phyloP scores from a whole-genome alignment of 2,113 vertebrate genomes.

The Illadopsis cleaveri region DNA sequence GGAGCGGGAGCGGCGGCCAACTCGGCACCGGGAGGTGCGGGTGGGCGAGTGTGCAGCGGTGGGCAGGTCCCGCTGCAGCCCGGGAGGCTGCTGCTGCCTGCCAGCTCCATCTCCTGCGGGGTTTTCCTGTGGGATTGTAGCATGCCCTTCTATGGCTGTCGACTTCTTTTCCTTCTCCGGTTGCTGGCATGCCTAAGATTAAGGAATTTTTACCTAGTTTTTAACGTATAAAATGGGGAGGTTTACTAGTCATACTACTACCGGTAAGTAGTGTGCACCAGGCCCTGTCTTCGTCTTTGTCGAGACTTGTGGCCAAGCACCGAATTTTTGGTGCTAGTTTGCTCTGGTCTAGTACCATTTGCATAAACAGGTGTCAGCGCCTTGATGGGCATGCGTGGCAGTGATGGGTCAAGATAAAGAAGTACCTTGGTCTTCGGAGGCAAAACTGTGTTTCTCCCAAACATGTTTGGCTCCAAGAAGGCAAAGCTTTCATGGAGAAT shows the following conservation, averaged over 20 bases:
- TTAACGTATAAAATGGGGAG: not conserved
- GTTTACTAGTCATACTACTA: accelerated
- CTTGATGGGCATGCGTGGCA: accelerated
- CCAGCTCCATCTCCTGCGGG: accelerated
- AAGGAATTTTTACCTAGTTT: not conserved
- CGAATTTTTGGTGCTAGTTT: accelerated
- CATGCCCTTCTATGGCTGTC: not conserved
- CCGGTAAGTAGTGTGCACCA: accelerated
- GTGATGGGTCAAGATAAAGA: no score
- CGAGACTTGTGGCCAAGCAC: not conserved
- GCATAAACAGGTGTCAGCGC: not conserved
- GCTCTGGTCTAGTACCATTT: accelerated
- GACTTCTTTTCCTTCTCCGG: not conserved
- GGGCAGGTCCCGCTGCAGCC: not conserved
- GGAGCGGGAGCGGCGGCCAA: not conserved
- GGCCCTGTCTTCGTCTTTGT: accelerated
- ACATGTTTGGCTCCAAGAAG: not conserved
- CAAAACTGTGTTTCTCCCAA: not conserved
- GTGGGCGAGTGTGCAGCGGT: not conserved
- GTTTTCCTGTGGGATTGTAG: accelerated
- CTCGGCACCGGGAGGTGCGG: not conserved
- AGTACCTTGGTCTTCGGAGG: not conserved
- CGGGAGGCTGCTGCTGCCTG: not conserved
- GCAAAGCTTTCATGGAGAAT: not conserved
- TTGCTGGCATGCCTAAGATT: not conserved